Evolutionary conservation across 2,888 invertebrate species (phyloP).

Genomic region (Cybosia mesomella): DNA sequence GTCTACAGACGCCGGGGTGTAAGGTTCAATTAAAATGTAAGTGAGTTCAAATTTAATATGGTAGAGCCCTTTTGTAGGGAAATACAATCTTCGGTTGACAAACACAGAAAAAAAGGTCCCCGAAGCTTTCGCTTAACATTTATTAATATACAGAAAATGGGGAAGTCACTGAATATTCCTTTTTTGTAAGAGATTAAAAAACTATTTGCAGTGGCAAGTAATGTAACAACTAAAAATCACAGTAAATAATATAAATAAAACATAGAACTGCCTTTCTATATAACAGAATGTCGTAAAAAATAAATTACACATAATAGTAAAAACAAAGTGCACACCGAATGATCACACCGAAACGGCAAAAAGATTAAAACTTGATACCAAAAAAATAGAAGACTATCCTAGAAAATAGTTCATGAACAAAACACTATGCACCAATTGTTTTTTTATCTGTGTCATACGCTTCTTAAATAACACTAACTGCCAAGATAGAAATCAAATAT

Average conservation of each 20-base stretch:
- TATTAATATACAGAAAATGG: neutral
- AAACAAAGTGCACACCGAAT: constrained; percentile 4
- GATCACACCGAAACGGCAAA: neutral
- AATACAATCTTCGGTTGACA: too few relatives aligned
- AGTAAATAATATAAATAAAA: constrained; percentile 2
- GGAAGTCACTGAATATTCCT: neutral
- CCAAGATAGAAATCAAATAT: too few relatives aligned
- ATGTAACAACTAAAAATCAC: neutral
- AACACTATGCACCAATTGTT: neutral
- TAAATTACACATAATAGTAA: neutral
- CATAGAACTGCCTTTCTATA: neutral
- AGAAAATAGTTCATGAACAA: neutral
- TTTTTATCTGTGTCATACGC: too few relatives aligned
- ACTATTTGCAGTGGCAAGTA: neutral
- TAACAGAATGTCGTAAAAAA: neutral
- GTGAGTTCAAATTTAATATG: too few relatives aligned
- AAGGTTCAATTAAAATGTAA: too few relatives aligned
- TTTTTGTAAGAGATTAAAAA: neutral
- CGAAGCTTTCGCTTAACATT: too few relatives aligned
- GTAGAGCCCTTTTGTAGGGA: too few relatives aligned
- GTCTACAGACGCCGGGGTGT: too few relatives aligned
- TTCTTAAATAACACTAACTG: too few relatives aligned
- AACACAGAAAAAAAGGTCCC: neutral
- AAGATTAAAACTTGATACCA: neutral
- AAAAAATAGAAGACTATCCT: neutral